Conservation (phyloP, 2,888 invertebrate genomes). For the Hofmannophila pseudospretella region DNA sequence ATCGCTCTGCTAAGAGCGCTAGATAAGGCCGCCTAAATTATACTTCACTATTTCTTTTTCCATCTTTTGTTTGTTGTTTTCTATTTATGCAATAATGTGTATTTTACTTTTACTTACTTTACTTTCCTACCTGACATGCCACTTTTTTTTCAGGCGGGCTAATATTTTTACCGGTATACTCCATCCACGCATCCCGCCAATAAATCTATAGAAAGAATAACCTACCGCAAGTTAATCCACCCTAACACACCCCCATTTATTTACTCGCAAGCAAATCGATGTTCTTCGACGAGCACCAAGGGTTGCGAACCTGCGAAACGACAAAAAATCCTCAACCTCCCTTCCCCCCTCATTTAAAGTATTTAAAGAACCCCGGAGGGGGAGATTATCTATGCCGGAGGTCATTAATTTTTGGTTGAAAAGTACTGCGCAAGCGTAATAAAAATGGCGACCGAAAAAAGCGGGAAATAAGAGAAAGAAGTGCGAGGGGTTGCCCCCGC, state of each 20-base stretch:
- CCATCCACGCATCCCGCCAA: not conserved
- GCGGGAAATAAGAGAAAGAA: constrained; percentile 74
- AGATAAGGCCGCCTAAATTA: too few relatives aligned
- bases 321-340: not conserved
- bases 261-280: constrained; percentile 66
- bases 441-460: constrained; percentile 74
- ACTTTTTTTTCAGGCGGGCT: too few relatives aligned
- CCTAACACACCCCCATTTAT: constrained; percentile 43
- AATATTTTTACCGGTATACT: too few relatives aligned
- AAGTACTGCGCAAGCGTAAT: constrained; percentile 55
- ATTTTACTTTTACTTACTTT: too few relatives aligned
- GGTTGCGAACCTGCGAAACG: constrained; percentile 11
- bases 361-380: not conserved
- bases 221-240: constrained; percentile 31
- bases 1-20: too few relatives aligned
- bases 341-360: not conserved
- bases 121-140: too few relatives aligned
- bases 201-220: constrained; percentile 26
- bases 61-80: too few relatives aligned
- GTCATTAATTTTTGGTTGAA: constrained; percentile 10
- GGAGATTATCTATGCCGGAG: not conserved
- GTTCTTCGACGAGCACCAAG: constrained; percentile 32
- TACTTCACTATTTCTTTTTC: too few relatives aligned
- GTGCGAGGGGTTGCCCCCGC: constrained; percentile 29
- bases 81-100: too few relatives aligned